Evolutionary conservation across 2,797 vertebrate species (phyloP).

Genomic region (Gymnoscopelus braueri): DNA sequence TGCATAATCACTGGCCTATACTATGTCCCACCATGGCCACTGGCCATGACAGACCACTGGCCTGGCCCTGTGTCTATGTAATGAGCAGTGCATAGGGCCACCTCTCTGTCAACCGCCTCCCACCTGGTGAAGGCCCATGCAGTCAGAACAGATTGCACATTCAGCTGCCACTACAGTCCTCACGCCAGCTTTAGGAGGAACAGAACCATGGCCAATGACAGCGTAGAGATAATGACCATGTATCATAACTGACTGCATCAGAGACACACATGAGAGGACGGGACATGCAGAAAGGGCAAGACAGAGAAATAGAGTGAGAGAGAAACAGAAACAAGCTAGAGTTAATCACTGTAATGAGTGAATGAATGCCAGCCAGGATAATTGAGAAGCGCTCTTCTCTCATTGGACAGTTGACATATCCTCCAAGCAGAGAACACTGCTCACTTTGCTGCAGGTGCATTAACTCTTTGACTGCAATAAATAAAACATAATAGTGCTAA

Average conservation of each 20-base stretch:
- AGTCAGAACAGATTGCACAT: conserved; percentile 23
- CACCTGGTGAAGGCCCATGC: conserved; percentile 11
- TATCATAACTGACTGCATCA: conserved; percentile 30
- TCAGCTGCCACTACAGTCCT: conserved; percentile 5
- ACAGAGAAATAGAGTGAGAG: not conserved
- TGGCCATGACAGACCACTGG: conserved; percentile 4
- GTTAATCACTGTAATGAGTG: conserved; percentile 1
- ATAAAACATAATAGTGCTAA: too few relatives aligned
- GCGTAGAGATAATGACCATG: not conserved
- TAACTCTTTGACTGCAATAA: not conserved
- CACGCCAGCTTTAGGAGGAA: not conserved
- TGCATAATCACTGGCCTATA: too few relatives aligned
- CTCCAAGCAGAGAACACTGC: not conserved
- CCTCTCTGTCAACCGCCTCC: not conserved
- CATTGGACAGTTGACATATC: not conserved
- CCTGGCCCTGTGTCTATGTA: not conserved
- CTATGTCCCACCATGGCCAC: not conserved
- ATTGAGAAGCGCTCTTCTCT: conserved; percentile 41
- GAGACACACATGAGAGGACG: not conserved
- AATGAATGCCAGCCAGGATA: conserved; percentile 12
- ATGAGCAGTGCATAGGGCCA: conserved; percentile 1
- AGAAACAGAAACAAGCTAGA: not conserved
- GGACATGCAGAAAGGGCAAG: not conserved
- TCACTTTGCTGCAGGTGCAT: not conserved
- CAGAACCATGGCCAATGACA: not conserved